Conservation (phyloP, 2,797 vertebrate genomes). For the Liparis tanakae region DNA sequence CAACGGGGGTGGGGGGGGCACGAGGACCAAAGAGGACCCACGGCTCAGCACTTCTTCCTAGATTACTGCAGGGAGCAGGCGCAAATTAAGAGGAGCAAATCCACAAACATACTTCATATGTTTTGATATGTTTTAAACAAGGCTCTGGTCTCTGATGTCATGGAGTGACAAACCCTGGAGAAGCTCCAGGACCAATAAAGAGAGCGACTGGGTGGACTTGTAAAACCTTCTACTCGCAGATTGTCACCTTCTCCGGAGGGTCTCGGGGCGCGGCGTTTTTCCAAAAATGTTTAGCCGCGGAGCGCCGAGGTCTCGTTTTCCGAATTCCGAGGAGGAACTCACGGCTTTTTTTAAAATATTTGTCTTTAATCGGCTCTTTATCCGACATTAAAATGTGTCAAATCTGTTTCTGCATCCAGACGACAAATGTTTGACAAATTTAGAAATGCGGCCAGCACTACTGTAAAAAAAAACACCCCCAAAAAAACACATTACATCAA, state of each 20-base stretch:
- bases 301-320: conserved; percentile 9
- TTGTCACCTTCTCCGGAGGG: conserved; percentile 28
- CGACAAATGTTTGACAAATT: conserved; percentile 12
- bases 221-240: conserved; percentile 37
- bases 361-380: conserved; percentile 30
- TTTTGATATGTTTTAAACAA: conserved; percentile 2
- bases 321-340: conserved; percentile 26
- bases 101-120: conserved; percentile 16
- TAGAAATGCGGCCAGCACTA: conserved; percentile 1
- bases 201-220: conserved; percentile 34
- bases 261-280: conserved; percentile 16
- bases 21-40: conserved; percentile 37
- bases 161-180: conserved; percentile 36
- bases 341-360: neutral
- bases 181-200: conserved; percentile 41
- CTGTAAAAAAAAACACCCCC: neutral
- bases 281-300: conserved; percentile 8
- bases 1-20: conserved; percentile 36
- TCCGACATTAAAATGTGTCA: conserved; percentile 18
- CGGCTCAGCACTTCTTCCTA: conserved; percentile 21
- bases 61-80: conserved; percentile 5
- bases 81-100: conserved; percentile 17
- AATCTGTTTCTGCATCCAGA: conserved; percentile 5
- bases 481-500: neutral
- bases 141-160: conserved; percentile 31